phyloP scores from a whole-genome alignment of 2,888 invertebrate species.

The Atethmia centrago region DNA sequence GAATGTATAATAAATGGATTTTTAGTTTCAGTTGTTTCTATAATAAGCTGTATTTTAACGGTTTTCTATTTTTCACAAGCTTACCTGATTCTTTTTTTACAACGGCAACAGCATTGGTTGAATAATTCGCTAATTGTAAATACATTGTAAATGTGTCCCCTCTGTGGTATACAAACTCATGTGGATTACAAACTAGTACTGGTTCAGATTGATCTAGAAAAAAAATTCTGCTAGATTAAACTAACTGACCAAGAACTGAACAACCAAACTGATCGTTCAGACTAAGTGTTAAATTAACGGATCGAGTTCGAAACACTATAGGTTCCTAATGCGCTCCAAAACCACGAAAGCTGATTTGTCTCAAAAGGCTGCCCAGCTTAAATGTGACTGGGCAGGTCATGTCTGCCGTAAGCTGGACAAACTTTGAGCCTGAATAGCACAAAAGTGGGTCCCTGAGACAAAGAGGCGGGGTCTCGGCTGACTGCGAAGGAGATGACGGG shows the following conservation, averaged over 20 bases:
- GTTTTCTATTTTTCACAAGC: background rate
- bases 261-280: background rate
- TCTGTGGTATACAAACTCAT: background rate
- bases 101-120: background rate
- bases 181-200: background rate
- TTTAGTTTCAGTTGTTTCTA: background rate
- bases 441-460: background rate
- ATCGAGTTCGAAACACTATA: background rate
- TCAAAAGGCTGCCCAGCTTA: background rate
- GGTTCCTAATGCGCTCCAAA: background rate
- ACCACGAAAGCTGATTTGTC: background rate
- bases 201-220: background rate
- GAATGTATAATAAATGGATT: background rate
- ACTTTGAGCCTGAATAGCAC: background rate
- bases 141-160: background rate
- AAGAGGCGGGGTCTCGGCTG: background rate
- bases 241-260: background rate
- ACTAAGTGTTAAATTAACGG: background rate
- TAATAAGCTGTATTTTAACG: background rate
- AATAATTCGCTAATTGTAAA: background rate
- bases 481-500: background rate
- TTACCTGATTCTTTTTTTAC: slow-evolving; percentile 2
- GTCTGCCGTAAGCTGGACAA: too few relatives aligned
- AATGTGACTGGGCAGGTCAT: background rate
- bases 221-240: background rate